Evolutionary conservation across 1,140 invertebrate genomes (phyloP), one percentile per base, ranked within the genome.

Genomic region (Cepaea nemoralis): DNA sequence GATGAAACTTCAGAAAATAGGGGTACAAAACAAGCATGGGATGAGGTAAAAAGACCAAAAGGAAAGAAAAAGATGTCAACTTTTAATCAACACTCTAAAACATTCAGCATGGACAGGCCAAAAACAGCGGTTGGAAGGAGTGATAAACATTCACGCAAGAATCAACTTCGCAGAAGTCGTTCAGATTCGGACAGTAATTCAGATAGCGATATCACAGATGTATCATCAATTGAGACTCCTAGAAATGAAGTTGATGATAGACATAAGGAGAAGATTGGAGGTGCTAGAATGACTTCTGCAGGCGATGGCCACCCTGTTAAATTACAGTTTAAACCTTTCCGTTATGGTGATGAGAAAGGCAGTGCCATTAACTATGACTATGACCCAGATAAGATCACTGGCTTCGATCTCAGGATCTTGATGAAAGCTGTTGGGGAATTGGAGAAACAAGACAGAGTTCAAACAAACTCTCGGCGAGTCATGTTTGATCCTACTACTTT

Each of bases 121-220:
- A 83, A 85, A 42, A 82, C 79, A 59, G 83, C 80, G 33, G 85
- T 31, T 33, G 10, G 16, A 33, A 63, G 45, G 63, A 10, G 73
- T 39, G 24, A 27, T 19, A 42, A 66, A 50, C 12, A 77, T 48
- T 27, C n/a, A 12, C 8, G 37, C 16, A 76, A 31, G 55, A 55
- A 5, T 22, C 50, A 24, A 22, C 50, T 24, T 10, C 22, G 2
- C 5, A 55, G 50, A 22, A 22, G 16, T 55, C 66, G 42, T 37
- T 80, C 77, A 27, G 35, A 50, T 5, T 66, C 77, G 31, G 73
- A 77, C 24, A 50, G n/a, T 22, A 55, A 48, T 12, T 80, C 83
- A 40, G 87, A 89, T 69, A 91, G 88, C 87, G 90, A 90, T 80
- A 89, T 89, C 63, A 91, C 90, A 24, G 89, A 90, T 84, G 90